Percentiles rank a stretch among this genome's conserved stretches.
phyloP scores from a whole-genome alignment of 2,888 invertebrate genomes.

The Phyllotreta cruciferae region DNA sequence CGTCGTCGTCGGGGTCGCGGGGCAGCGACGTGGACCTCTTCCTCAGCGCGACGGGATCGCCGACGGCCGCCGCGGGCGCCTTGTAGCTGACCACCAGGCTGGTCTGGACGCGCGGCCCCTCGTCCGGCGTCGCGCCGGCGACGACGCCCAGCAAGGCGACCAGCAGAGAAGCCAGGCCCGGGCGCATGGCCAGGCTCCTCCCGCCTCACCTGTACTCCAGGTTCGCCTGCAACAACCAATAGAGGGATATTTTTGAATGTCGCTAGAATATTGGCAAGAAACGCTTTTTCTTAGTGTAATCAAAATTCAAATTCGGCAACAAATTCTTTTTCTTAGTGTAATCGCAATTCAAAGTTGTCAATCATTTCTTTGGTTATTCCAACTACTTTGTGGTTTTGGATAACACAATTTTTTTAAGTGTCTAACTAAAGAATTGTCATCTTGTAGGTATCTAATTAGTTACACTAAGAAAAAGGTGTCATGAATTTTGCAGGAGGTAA shows the following conservation, averaged over 20 bases:
- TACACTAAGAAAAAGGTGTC: no score
- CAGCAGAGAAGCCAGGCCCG: slow-evolving; percentile 64
- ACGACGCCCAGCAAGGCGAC: slow-evolving; percentile 60
- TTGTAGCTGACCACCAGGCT: slow-evolving; percentile 7
- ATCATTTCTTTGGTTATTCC: no score
- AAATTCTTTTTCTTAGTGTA: no score
- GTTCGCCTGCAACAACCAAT: slow-evolving; percentile 50
- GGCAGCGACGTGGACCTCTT: slow-evolving; percentile 2
- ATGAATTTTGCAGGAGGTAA: no score
- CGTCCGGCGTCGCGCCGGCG: slow-evolving; percentile 35
- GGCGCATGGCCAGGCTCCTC: slow-evolving; percentile 68
- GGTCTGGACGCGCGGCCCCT: slow-evolving; percentile 20
- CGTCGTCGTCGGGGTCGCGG: slow-evolving; percentile 9
- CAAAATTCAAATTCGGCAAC: no score
- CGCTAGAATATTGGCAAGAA: no score
- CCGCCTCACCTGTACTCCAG: slow-evolving; percentile 59
- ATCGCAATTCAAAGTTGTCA: no score
- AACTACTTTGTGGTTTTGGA: no score
- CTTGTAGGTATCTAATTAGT: no score
- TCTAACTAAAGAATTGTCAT: no score
- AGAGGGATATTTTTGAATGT: neutral
- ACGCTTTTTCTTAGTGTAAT: no score
- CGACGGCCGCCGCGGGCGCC: slow-evolving; percentile 39
- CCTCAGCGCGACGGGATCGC: slow-evolving; percentile 14
- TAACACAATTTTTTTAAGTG: no score